Conservation (phyloP, 1,140 invertebrate genomes). For the Diabrotica undecimpunctata region DNA sequence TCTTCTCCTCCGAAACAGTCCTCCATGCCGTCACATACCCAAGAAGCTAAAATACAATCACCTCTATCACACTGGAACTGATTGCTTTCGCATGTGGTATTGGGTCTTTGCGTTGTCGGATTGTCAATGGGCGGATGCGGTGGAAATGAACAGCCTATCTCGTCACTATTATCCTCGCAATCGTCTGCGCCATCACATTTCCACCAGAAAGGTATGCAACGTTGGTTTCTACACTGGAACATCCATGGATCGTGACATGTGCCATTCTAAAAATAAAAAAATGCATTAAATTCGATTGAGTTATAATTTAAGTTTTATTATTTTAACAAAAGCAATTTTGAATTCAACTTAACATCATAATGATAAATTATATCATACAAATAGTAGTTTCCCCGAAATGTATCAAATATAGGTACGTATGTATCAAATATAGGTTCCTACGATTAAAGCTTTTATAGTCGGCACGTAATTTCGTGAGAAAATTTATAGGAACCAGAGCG, state of each 20-base stretch:
- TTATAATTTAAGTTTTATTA: too few relatives aligned
- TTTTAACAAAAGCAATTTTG: too few relatives aligned
- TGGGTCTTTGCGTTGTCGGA: constrained; percentile 5
- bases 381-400: too few relatives aligned
- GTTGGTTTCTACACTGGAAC: constrained; percentile 67
- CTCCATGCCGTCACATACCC: constrained; percentile 57
- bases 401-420: too few relatives aligned
- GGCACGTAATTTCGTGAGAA: too few relatives aligned
- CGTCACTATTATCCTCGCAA: constrained; percentile 77
- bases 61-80: constrained; percentile 64
- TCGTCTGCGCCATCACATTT: constrained; percentile 64
- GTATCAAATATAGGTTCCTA: too few relatives aligned
- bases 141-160: constrained; percentile 46
- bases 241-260: constrained; percentile 69
- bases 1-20: constrained; percentile 60
- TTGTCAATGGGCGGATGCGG: background rate
- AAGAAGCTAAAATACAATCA: constrained; percentile 52
- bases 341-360: too few relatives aligned
- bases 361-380: too few relatives aligned
- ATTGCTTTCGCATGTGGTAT: constrained; percentile 50
- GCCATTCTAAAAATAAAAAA: constrained; percentile 31
- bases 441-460: too few relatives aligned
- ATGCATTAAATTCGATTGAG: background rate
- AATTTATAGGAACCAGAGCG: too few relatives aligned
- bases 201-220: constrained; percentile 85